Percentiles rank a stretch among this genome's conserved stretches.
phyloP scores from a whole-genome alignment of 2,888 invertebrate genomes.

The Chloroclystis v-ata region DNA sequence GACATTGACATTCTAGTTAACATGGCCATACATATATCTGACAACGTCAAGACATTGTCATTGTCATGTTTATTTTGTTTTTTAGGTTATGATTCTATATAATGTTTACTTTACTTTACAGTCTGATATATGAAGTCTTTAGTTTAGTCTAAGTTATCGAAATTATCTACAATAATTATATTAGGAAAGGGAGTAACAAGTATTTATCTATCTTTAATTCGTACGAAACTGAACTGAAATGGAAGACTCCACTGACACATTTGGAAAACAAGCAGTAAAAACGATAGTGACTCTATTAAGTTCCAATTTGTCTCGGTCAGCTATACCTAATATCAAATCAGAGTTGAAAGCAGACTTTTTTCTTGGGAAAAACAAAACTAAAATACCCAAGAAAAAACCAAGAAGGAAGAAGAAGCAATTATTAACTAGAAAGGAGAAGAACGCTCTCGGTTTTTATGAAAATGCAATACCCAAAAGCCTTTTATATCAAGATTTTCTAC shows the following conservation, averaged over 20 bases:
- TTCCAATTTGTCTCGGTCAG: slow-evolving; percentile 50
- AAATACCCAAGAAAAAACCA: slow-evolving; percentile 57
- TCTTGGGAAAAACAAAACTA: slow-evolving; percentile 59
- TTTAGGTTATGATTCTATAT: too few species aligned
- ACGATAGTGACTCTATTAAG: slow-evolving; percentile 59
- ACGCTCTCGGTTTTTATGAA: slow-evolving; percentile 79
- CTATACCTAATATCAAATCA: slow-evolving; percentile 46
- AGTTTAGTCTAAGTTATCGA: too few species aligned
- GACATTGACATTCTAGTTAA: too few species aligned
- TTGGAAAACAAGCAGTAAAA: slow-evolving; percentile 39
- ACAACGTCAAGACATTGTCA: too few species aligned
- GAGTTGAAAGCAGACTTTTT: slow-evolving; percentile 65
- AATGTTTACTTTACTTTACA: too few species aligned
- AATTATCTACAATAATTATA: too few species aligned
- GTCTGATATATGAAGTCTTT: too few species aligned
- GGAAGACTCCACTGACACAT: slow-evolving; percentile 31
- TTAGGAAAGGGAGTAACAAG: too few species aligned
- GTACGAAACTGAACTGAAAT: slow-evolving; percentile 24
- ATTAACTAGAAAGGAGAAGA: slow-evolving; percentile 79
- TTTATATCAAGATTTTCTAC: slow-evolving; percentile 80
- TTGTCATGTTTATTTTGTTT: too few species aligned
- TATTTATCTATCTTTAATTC: too few species aligned
- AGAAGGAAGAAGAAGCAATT: slow-evolving; percentile 66
- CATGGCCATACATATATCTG: too few species aligned
- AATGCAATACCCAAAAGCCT: slow-evolving; percentile 76